Conservation (phyloP, 2,113 vertebrate genomes). For the Eudyptes chrysolophus region DNA sequence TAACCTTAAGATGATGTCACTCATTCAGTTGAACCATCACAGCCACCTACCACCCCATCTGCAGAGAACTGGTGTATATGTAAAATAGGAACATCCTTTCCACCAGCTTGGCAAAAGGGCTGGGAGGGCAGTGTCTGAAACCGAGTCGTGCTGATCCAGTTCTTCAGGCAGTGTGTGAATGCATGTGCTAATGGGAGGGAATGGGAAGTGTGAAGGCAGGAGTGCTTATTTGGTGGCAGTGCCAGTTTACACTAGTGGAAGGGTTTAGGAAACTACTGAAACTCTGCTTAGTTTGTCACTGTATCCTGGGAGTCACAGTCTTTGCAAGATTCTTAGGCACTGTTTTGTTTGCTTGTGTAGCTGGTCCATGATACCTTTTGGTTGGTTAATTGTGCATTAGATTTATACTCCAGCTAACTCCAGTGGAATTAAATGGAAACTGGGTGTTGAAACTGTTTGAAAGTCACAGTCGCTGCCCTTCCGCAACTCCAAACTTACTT, state of each 20-base stretch:
- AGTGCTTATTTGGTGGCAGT: neutral
- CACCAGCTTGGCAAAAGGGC: neutral
- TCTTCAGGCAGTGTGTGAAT: neutral
- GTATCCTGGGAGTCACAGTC: neutral
- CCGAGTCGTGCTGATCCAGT: rapidly evolving
- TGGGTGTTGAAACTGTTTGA: neutral
- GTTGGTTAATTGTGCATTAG: neutral
- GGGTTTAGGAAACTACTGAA: neutral
- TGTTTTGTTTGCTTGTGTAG: neutral
- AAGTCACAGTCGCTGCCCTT: neutral
- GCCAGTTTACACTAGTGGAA: neutral
- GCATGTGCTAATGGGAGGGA: neutral
- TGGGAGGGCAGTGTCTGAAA: neutral
- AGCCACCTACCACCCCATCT: neutral
- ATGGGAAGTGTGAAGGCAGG: neutral
- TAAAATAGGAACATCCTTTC: neutral
- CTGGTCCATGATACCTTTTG: rapidly evolving
- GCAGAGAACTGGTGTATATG: rapidly evolving
- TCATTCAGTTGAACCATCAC: neutral
- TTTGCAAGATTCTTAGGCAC: too few species aligned
- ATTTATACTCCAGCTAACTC: neutral
- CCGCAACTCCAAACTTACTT: neutral
- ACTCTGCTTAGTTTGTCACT: neutral
- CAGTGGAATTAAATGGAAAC: neutral
- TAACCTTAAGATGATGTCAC: neutral